Evolutionary conservation across 2,888 invertebrate species (phyloP), one percentile per base, ranked within the genome.

Genomic region (Lasioglossum calceatum): DNA sequence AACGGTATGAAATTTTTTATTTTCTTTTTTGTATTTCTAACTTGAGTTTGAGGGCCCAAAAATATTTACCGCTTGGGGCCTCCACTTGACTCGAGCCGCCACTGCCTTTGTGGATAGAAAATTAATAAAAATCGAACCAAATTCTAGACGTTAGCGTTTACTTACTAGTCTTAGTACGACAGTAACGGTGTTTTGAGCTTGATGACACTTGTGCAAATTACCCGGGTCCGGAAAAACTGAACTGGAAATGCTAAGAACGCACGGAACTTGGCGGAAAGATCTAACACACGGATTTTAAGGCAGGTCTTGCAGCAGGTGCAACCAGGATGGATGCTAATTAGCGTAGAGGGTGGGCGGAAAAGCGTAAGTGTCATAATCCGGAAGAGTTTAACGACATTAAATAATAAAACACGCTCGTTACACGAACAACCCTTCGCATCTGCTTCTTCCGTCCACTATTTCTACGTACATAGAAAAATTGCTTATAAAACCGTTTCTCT

Each of bases 361-460:
- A 47, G 77, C 58, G 75, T 79, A 87, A 92, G 86, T 87, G 88
- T 78, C 81, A 84, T 90, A 91, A 91, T 91, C 87, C 87, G 79
- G 88, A 85, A 87, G 87, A 87, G 82, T 90, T 88, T 87, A 84
- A 89, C 86, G 39, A 7, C 89, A 91, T 90, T 87, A 90, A 90
- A 89, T 88, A 91, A 90, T 89, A 88, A 89, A 89, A 89, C 84
- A 87, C 82, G 86, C 84, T 90, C 87, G 74, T 88, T 88, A 89
- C 86, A 80, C 79, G 78, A 39, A 54, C 76, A 81, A 88, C 81
- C 81, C 75, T 73, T 50, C 79, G 71, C 83, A 27, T 39, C 23
- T 70, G 79, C 72, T 7, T 39, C 7, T 64, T 32, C 54, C 10
- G 61, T 67, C 75, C 79, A 87, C 77, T 84, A 75, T 87, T 82